Base-by-base conservation (phyloP, 2,113 vertebrate species). In the Phyllostomus hastatus region DNA sequence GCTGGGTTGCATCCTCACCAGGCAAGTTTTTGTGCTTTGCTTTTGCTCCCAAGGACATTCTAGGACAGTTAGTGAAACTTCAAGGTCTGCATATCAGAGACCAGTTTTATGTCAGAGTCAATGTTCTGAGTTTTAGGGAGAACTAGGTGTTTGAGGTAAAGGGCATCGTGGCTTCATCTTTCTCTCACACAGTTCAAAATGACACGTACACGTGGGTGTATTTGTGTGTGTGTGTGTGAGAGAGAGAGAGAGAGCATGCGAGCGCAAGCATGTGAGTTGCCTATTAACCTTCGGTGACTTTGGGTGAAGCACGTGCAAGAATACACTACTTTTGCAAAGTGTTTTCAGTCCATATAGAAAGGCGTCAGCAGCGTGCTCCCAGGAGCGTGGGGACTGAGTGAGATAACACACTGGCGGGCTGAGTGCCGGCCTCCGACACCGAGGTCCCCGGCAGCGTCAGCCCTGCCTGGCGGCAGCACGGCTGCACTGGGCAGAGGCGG, bases 391-490 rank as follows among this genome's bases (percentile, higher is more conserved):
- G 90, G 43, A 24, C 52, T 33, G 28, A 59, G 15, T 43, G 54
- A 66, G 70, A 22, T 33, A 5, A 38, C 24, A 7, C 1, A 0
- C 8, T 14, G 5, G 2, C 12, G 11, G 3, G 43, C 66, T 8
- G 10, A 35, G 24, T 48, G 41, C 48, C 4, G 7, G 28, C 17
- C 7, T 7, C 0, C 4, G 31, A 12, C 3, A 0, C 1, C 11
- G 75, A 28, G 11, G 28, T 24, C 57, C 28, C 10, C 0, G 12
- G 59, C 12, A 43, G 6, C 1, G 52, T 24, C 35, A 7, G 35
- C 35, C 57, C n/a, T 41, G 20, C 41, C 61, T 9, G 0, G 33
- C n/a, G 0, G 33, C n/a, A 4, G 54, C 14, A 0, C 0, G 4
- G 26, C 4, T 5, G 0, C 24, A 35, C 48, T 17, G 35, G 57